Conservation (phyloP, 2,797 vertebrate species). For the Mormyrus hasselquistii region DNA sequence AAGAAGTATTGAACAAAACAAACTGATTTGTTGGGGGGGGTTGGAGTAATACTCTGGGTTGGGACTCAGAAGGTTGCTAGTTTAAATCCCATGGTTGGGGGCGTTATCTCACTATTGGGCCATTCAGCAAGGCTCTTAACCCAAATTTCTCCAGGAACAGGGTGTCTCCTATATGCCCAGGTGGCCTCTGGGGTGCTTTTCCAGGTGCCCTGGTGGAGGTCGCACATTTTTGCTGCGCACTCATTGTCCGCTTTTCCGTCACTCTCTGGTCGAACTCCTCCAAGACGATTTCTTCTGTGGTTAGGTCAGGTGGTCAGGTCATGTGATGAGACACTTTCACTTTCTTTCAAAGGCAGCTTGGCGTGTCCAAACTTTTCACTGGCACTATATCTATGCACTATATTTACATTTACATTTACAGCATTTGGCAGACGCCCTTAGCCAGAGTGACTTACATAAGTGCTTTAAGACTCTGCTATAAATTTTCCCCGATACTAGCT, state of each 20-base stretch:
- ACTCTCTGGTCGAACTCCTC: neutral
- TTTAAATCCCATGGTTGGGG: neutral
- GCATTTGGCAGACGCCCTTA: too few species aligned
- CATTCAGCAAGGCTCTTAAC: neutral
- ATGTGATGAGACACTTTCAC: neutral
- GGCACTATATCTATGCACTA: neutral
- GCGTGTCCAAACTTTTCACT: neutral
- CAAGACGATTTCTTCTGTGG: neutral
- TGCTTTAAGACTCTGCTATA: too few species aligned
- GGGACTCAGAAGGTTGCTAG: neutral
- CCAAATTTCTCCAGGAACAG: neutral
- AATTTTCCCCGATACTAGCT: too few species aligned
- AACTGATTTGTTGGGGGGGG: neutral
- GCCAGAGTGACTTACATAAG: too few species aligned
- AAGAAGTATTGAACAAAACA: neutral
- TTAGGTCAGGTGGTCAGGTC: neutral
- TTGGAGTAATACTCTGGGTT: neutral
- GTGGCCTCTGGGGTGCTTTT: neutral
- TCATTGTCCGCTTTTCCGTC: neutral
- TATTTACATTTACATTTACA: too few species aligned
- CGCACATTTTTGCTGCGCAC: neutral
- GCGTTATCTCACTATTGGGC: neutral
- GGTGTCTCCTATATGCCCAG: neutral
- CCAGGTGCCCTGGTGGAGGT: neutral
- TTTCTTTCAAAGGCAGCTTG: neutral